Base-by-base conservation (phyloP, 1,140 invertebrate genomes). In the Trachelipus rathkii region DNA sequence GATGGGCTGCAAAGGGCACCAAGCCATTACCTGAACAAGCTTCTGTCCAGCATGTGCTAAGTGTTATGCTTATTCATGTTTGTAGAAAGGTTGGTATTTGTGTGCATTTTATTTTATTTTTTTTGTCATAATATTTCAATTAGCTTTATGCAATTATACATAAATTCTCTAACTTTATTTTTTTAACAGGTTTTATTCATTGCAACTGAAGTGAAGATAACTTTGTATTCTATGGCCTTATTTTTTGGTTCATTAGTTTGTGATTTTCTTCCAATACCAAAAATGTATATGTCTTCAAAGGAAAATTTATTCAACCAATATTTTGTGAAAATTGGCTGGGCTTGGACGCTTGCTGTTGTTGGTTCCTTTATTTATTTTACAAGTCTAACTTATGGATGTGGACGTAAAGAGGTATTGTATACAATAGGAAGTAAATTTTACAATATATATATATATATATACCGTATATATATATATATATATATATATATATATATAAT, bases 301-400 rank as follows among this genome's bases (percentile, higher is more conserved):
- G 90, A 92, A 79, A 97, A 96, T 85, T 83, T 95, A 44, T 90
- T 97, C 15, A 98, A 98, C 85, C 87, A 90, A 78, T 95, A 93
- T 83, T 97, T 98, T 85, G 95, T 97, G 0, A 97, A 97, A 85
- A 90, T 95, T 83, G 94, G 94, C 70, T 98, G 96, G 95, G 95
- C 92, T 75, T 97, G 95, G 95, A 92, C 95, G 33, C 84, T 96
- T 72, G 84, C 91, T 15, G 84, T 94, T 23, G 88, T 91, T 0
- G 86, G 91, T 13, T 89, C 91, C 13, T 97, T 95, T 87, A 86
- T 96, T 15, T 85, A 89, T 2, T 85, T 96, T 44, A 94, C 95
- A 8, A 91, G 92, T 15, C 91, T 91, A 75, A 91, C 92, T 0
- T 91, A 93, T 77, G 94, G 92, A 81, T 94, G 93, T 84, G 93